phyloP scores from a whole-genome alignment of 2,888 invertebrate species.

The Caenorhabditis sp. region DNA sequence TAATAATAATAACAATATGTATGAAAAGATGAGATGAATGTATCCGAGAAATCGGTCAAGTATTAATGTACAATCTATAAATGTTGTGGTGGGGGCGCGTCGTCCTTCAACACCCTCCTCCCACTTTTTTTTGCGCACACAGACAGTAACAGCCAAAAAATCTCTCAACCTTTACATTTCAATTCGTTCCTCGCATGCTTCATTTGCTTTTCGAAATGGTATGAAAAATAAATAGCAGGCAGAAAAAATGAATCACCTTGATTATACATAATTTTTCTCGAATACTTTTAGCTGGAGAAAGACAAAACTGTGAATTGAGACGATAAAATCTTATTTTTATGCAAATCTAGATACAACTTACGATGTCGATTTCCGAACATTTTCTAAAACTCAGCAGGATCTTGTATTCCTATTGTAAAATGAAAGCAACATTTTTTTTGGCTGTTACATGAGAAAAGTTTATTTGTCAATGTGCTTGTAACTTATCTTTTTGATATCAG shows the following conservation, averaged over 20 bases:
- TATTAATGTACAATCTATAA: not conserved
- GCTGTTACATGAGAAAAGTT: not conserved
- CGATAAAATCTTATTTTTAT: no score
- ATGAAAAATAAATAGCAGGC: no score
- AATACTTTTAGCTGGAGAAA: no score
- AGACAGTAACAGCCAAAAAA: not conserved
- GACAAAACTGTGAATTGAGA: not conserved
- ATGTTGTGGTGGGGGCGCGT: not conserved
- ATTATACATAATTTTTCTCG: not conserved
- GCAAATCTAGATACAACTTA: not conserved
- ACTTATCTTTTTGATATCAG: not conserved
- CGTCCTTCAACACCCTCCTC: conserved; percentile 6
- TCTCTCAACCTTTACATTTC: conserved; percentile 40
- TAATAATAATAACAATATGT: not conserved
- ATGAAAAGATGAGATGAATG: not conserved
- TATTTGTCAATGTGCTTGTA: not conserved
- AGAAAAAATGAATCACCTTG: not conserved
- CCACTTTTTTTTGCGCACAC: not conserved
- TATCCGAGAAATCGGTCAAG: conserved; percentile 1
- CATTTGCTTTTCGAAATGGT: not conserved
- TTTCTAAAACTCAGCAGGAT: not conserved
- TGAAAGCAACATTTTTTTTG: not conserved
- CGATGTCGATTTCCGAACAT: not conserved
- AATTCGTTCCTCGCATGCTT: conserved; percentile 15
- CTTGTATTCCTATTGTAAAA: not conserved